Base-by-base conservation (phyloP, 2,113 vertebrate species). In the Chascanopsetta lugubris region DNA sequence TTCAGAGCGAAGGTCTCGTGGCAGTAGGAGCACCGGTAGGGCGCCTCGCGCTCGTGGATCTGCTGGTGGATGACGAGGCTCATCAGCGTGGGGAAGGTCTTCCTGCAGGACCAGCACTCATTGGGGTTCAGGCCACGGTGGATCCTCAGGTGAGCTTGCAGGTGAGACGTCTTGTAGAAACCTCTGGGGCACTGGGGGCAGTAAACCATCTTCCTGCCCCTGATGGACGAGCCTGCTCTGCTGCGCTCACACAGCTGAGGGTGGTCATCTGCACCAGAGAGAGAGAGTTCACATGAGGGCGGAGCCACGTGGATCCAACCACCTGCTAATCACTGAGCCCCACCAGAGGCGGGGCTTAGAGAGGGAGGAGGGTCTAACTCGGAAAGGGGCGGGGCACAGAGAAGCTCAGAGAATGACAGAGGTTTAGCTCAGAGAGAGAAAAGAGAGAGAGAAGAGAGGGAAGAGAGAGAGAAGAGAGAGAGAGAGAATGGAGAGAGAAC, bases 11-110 rank as follows among this genome's bases (percentile, higher is more conserved):
- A 89, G 53, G 72, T 72, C 42, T 64, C 51, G 40, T 85, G 46
- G 15, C 85, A 89, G 84, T 87, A 80, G 0, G 80, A 80, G 57
- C 87, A 89, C 4, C 1, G 47, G 78, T 89, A 86, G 0, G 73
- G 69, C 17, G 63, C 22, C 2, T 29, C 12, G 30, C 85, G 80
- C n/a, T 74, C 17, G 13, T 89, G 87, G 54, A 85, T 51, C 62
- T 85, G 82, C 60, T 86, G 87, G 63, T 89, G 87, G 47, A 84
- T 6, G 0, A 85, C 73, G 0, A 89, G 72, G 50, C 82, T 83
- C 69, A 80, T 68, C 56, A 87, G 59, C 2, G 79, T 83, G 0
- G 85, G 77, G 69, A 83, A 88, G 26, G n/a, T 79, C 72, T 87
- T 89, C 25, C 87, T 80, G 0, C 87, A 87, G 7, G 29, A 58